phyloP scores from a whole-genome alignment of 2,888 invertebrate genomes.

The Trissoscelio sp. region DNA sequence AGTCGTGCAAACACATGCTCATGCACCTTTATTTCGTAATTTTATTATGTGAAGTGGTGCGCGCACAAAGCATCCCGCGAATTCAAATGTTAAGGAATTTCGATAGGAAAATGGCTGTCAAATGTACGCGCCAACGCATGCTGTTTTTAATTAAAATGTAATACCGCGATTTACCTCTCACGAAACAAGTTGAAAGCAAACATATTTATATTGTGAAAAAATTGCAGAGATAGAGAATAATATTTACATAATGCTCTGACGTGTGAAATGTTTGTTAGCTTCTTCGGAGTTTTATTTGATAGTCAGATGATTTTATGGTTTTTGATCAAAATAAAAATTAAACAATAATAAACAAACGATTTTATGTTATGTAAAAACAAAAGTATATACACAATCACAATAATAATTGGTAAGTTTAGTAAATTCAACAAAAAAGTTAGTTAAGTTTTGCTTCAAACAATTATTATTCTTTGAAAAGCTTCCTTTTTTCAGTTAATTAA shows the following conservation, averaged over 20 bases:
- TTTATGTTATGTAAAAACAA: too few relatives aligned
- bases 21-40: constrained; percentile 39
- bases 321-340: neutral
- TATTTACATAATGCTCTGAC: neutral
- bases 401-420: too few relatives aligned
- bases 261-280: constrained; percentile 15
- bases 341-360: too few relatives aligned
- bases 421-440: too few relatives aligned
- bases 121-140: neutral
- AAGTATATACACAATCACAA: too few relatives aligned
- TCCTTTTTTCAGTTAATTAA: too few relatives aligned
- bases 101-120: constrained; percentile 13
- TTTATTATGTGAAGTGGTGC: constrained; percentile 24
- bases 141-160: constrained; percentile 28
- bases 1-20: constrained; percentile 14
- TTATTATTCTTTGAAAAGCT: too few relatives aligned
- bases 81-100: constrained; percentile 43
- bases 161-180: constrained; percentile 23
- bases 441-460: too few relatives aligned
- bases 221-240: neutral
- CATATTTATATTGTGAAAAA: constrained; percentile 14
- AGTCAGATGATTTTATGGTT: neutral
- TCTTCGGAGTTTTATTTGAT: neutral
- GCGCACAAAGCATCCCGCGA: constrained; percentile 19
- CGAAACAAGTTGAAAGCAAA: constrained; percentile 38